Evolutionary conservation across 2,113 vertebrate species (phyloP).

Genomic region (Rhinopomastus cyanomelas): DNA sequence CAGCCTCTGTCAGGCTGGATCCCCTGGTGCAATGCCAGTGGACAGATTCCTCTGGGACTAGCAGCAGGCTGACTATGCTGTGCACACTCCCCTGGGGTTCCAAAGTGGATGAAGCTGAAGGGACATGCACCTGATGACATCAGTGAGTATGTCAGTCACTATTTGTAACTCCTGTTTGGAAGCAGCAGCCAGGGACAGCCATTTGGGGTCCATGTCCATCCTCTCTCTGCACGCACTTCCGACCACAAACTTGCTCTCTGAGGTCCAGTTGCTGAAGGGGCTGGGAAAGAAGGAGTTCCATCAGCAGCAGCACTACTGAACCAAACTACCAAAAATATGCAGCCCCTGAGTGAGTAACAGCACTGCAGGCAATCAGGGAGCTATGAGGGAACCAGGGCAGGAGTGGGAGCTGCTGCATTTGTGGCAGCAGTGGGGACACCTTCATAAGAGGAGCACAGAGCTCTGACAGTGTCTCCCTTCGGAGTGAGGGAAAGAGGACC

Average conservation of each 20-base stretch:
- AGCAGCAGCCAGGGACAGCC: neutral
- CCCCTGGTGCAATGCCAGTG: neutral
- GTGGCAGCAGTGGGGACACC: neutral
- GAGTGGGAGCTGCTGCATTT: neutral
- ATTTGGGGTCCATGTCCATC: neutral
- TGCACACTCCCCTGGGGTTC: rapidly evolving
- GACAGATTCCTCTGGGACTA: neutral
- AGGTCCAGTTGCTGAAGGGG: neutral
- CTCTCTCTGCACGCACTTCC: neutral
- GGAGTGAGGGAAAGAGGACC: neutral
- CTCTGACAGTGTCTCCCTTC: neutral
- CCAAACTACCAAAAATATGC: neutral
- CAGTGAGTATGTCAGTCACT: slow-evolving; percentile 68
- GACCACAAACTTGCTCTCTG: neutral
- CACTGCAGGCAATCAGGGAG: neutral
- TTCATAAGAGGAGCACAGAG: neutral
- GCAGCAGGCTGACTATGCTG: neutral
- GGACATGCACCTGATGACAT: slow-evolving; percentile 79
- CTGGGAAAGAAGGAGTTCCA: slow-evolving; percentile 14
- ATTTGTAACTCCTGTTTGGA: slow-evolving; percentile 70
- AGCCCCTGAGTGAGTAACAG: neutral
- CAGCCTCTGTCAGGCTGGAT: neutral
- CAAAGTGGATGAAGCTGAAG: neutral
- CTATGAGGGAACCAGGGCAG: neutral
- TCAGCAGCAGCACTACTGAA: neutral